phyloP scores from a whole-genome alignment of 2,113 vertebrate species.

The Micromys minutus region DNA sequence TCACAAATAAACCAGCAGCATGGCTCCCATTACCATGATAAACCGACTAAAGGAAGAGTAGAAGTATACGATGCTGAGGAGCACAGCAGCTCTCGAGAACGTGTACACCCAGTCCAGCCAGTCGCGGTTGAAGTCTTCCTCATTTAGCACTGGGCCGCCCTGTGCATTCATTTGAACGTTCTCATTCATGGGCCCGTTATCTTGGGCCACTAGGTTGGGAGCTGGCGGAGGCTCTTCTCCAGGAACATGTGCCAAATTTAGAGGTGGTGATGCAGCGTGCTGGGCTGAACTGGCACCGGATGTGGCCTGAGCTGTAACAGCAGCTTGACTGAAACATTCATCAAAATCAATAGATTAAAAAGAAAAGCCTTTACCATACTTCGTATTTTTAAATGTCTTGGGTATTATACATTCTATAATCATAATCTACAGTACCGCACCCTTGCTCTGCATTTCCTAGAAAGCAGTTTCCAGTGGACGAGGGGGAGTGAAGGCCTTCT shows the following conservation, averaged over 20 bases:
- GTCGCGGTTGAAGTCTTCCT: constrained; percentile 96
- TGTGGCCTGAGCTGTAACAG: constrained; percentile 86
- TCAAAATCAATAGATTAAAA: constrained; percentile 31
- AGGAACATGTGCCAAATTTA: constrained; percentile 82
- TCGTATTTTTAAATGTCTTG: neutral
- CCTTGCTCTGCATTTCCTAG: neutral
- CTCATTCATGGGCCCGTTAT: constrained; percentile 91
- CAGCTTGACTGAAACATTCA: constrained; percentile 88
- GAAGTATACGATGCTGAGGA: constrained; percentile 98
- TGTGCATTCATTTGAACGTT: constrained; percentile 94
- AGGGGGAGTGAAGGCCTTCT: neutral
- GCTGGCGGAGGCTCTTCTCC: constrained; percentile 89
- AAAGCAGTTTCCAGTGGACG: neutral
- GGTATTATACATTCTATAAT: neutral
- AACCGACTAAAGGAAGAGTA: constrained; percentile 98
- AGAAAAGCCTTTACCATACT: neutral
- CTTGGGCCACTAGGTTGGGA: constrained; percentile 87
- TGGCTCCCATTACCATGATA: constrained; percentile 95
- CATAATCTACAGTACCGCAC: neutral
- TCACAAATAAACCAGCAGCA: constrained; percentile 98
- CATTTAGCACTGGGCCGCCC: constrained; percentile 92
- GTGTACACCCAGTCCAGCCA: constrained; percentile 99
- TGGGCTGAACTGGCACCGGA: constrained; percentile 78
- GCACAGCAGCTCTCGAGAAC: constrained; percentile 92
- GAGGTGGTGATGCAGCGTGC: constrained; percentile 75